phyloP scores from a whole-genome alignment of 2,888 invertebrate genomes.

The Prosopocoilus inquinatus region DNA sequence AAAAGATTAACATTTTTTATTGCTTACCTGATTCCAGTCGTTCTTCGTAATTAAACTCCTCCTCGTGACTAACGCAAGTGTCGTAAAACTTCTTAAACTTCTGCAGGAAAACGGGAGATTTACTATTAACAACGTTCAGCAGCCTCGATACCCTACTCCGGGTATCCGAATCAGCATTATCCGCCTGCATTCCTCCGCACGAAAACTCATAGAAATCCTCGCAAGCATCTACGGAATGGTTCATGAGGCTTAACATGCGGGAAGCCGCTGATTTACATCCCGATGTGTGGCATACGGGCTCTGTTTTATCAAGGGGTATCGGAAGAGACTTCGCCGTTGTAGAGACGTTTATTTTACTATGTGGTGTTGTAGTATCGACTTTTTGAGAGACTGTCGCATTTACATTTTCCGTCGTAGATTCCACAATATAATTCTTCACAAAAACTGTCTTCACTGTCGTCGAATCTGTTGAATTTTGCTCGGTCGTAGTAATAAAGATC shows the following conservation, averaged over 20 bases:
- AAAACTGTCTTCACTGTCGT: neutral
- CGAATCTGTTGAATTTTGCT: neutral
- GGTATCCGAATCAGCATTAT: conserved; percentile 20
- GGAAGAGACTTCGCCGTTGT: conserved; percentile 6
- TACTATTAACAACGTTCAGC: conserved; percentile 21
- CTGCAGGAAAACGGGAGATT: conserved; percentile 12
- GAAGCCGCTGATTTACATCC: conserved; percentile 33
- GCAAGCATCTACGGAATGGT: conserved; percentile 31
- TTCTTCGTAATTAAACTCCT: conserved; percentile 29
- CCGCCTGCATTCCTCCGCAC: conserved; percentile 30
- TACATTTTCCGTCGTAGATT: no score
- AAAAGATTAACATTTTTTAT: neutral
- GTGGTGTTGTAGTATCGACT: neutral
- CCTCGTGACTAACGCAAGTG: conserved; percentile 34
- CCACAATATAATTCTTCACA: no score
- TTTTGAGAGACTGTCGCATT: no score
- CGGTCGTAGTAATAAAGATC: neutral
- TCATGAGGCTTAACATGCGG: conserved; percentile 34
- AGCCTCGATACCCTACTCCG: conserved; percentile 24
- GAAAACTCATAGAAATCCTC: conserved; percentile 40
- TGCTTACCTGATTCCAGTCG: conserved; percentile 30
- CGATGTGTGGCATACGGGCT: conserved; percentile 24
- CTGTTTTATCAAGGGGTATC: conserved; percentile 8
- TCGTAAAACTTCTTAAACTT: conserved; percentile 33
- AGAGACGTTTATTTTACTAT: no score